A percentile compares a stretch with the other conserved stretches of the same genome.
Conservation (phyloP, 2,113 vertebrate genomes). For the Hoplias malabaricus region DNA sequence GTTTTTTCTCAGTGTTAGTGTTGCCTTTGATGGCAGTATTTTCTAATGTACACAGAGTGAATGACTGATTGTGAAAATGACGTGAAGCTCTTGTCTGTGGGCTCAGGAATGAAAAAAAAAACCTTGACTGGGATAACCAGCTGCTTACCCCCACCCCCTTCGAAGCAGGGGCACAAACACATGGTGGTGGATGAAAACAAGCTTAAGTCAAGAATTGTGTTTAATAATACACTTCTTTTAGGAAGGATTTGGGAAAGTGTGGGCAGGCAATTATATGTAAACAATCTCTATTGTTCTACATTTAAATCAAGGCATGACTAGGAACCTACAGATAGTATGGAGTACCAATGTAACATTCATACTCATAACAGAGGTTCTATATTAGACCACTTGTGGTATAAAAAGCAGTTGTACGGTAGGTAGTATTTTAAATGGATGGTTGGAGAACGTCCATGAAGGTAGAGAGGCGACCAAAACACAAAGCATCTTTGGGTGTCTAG, state of each 20-base stretch:
- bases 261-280: background rate
- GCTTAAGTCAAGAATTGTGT: background rate
- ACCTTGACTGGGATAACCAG: background rate
- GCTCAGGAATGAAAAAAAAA: background rate
- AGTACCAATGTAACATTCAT: too few relatives aligned
- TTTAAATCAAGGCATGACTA: background rate
- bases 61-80: background rate
- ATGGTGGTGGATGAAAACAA: background rate
- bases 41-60: background rate
- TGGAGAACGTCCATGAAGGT: too few relatives aligned
- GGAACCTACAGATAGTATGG: background rate
- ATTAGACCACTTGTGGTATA: too few relatives aligned
- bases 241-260: background rate
- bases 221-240: background rate
- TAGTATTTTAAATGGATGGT: too few relatives aligned
- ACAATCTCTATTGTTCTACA: background rate
- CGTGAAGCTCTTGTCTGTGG: background rate
- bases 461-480: too few relatives aligned
- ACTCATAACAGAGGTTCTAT: too few relatives aligned
- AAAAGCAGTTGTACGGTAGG: too few relatives aligned
- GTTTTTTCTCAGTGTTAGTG: too few relatives aligned
- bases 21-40: background rate
- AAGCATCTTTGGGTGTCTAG: too few relatives aligned
- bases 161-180: background rate
- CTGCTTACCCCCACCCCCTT: background rate